Conservation (phyloP, 2,888 invertebrate genomes). For the Liopterus haemorrhoidalis region DNA sequence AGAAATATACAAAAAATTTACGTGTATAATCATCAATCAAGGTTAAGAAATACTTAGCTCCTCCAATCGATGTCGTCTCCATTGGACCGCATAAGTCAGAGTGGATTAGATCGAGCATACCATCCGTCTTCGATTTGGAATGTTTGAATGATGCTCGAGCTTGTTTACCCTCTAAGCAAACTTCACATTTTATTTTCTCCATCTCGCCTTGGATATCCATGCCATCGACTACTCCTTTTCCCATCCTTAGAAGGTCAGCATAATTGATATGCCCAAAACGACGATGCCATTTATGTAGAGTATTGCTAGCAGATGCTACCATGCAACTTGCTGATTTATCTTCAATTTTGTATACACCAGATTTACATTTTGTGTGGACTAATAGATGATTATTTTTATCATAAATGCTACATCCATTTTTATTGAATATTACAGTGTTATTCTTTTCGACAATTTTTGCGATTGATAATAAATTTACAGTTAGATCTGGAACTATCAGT, state of each 20-base stretch:
- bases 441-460: conserved; percentile 13
- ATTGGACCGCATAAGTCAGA: conserved; percentile 40
- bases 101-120: conserved; percentile 37
- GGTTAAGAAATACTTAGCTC: conserved; percentile 38
- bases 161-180: conserved; percentile 34
- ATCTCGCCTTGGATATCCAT: conserved; percentile 4
- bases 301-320: conserved; percentile 8
- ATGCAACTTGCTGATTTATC: conserved; percentile 8
- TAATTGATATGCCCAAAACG: conserved; percentile 24
- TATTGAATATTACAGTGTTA: conserved; percentile 12
- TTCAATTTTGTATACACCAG: conserved; percentile 10
- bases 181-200: conserved; percentile 9
- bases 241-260: conserved; percentile 16
- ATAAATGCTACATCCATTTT: conserved; percentile 10
- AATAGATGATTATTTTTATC: conserved; percentile 7
- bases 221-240: conserved; percentile 11
- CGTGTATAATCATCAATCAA: conserved; percentile 37
- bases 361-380: not conserved
- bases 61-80: conserved; percentile 35
- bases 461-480: conserved; percentile 10
- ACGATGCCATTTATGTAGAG: conserved; percentile 20
- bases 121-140: conserved; percentile 24
- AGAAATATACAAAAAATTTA: conserved; percentile 34
- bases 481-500: conserved; percentile 13
- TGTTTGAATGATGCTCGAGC: conserved; percentile 28